Evolutionary conservation across 2,888 invertebrate species (phyloP).

Genomic region (Lordiphosa fenestrarum): DNA sequence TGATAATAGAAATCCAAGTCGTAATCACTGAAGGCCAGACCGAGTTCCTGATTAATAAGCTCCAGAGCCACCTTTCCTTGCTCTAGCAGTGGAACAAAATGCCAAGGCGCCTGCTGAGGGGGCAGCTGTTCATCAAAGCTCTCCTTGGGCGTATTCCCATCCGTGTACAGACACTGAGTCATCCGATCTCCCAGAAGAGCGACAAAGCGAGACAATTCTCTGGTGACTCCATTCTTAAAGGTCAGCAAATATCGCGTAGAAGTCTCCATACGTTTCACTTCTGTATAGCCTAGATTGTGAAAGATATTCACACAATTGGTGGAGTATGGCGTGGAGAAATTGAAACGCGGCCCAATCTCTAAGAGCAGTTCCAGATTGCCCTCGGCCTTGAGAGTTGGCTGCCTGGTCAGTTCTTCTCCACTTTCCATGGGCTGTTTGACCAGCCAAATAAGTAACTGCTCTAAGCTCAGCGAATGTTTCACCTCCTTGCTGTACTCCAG

Average conservation of each 20-base stretch:
- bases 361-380: slow-evolving; percentile 82
- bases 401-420: slow-evolving; percentile 81
- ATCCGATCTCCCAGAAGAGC: slow-evolving; percentile 92
- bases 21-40: slow-evolving; percentile 95
- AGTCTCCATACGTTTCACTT: slow-evolving; percentile 90
- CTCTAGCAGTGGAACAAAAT: slow-evolving; percentile 90
- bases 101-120: slow-evolving; percentile 88
- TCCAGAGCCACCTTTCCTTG: slow-evolving; percentile 90
- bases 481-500: slow-evolving; percentile 82
- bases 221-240: slow-evolving; percentile 67
- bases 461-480: slow-evolving; percentile 80
- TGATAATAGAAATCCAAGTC: slow-evolving; percentile 95
- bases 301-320: slow-evolving; percentile 98
- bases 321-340: slow-evolving; percentile 97
- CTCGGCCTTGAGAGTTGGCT: slow-evolving; percentile 59
- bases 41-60: slow-evolving; percentile 88
- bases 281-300: slow-evolving; percentile 88
- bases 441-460: slow-evolving; percentile 88
- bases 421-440: slow-evolving; percentile 85
- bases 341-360: slow-evolving; percentile 95
- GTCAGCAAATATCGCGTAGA: slow-evolving; percentile 88
- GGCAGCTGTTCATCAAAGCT: slow-evolving; percentile 86
- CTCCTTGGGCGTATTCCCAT: slow-evolving; percentile 83
- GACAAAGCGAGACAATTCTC: slow-evolving; percentile 78
- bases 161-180: slow-evolving; percentile 93